Percentiles rank a stretch among this genome's conserved stretches.
Evolutionary conservation across 2,888 invertebrate species (phyloP).

Genomic region (Antheraea assamensis): DNA sequence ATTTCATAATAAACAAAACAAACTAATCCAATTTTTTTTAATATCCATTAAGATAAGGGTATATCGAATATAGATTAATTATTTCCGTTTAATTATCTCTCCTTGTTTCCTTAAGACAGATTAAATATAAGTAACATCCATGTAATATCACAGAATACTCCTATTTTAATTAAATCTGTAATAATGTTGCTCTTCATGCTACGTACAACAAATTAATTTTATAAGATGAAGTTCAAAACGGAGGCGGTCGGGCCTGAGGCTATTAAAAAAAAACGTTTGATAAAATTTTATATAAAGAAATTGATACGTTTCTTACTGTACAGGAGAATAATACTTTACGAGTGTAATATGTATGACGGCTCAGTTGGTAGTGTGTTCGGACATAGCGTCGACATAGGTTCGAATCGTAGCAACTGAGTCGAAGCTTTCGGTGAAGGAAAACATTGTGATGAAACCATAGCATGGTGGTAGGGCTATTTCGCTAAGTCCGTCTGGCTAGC

Average conservation of each 20-base stretch:
- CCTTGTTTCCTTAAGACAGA: neutral
- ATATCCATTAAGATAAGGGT: too few species aligned
- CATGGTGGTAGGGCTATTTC: too few species aligned
- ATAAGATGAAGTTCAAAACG: slow-evolving; percentile 22
- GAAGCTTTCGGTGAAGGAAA: too few species aligned
- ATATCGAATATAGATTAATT: neutral
- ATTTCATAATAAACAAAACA: too few species aligned
- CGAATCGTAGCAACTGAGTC: too few species aligned
- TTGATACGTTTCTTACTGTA: neutral
- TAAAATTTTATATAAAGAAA: neutral
- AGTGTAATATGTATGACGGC: too few species aligned
- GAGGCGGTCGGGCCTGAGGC: slow-evolving; percentile 21
- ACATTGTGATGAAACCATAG: too few species aligned
- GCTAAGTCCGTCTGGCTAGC: too few species aligned
- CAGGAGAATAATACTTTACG: too few species aligned
- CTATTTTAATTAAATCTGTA: slow-evolving; percentile 41
- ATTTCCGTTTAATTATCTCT: slow-evolving; percentile 5
- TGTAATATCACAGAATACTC: slow-evolving; percentile 26
- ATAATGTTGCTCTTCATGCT: slow-evolving; percentile 32
- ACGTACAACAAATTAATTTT: slow-evolving; percentile 35
- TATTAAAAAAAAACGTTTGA: slow-evolving; percentile 28
- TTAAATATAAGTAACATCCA: slow-evolving; percentile 2
- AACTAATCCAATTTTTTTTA: too few species aligned
- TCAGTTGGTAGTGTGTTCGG: too few species aligned
- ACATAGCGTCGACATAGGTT: too few species aligned